A percentile compares a stretch with the other conserved stretches of the same genome.
These are phyloP conservation scores for Propithecus deckenii DNA, from an alignment of 2,797 vertebrate species.

Conservation along the genomic window DNA sequence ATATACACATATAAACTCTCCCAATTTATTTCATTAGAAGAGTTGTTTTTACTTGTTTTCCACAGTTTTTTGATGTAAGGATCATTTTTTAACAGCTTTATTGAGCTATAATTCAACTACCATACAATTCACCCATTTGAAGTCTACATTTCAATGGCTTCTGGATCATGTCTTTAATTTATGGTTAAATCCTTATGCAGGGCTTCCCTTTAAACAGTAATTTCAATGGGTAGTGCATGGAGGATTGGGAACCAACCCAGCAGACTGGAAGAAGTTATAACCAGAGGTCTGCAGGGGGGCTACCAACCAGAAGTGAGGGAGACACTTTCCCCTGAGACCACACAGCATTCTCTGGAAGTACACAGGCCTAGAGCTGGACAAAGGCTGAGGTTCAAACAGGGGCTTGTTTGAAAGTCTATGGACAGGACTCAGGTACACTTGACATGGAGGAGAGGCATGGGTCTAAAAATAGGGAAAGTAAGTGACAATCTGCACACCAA, in stretches of 20 bases:
- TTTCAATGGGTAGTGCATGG: not conserved
- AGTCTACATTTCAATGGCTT: not conserved
- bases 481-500: not conserved
- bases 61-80: not conserved
- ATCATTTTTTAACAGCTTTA: conserved; percentile 16
- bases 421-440: not conserved
- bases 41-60: not conserved
- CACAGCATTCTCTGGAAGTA: not conserved
- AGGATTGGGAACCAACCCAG: not conserved
- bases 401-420: not conserved
- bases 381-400: not conserved
- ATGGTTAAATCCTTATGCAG: not conserved
- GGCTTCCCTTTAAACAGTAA: not conserved
- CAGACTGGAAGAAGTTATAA: not conserved
- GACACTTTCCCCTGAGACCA: not conserved
- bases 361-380: not conserved
- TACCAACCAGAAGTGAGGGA: too few relatives aligned
- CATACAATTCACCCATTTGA: not conserved
- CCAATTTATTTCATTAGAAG: not conserved
- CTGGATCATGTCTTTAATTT: not conserved
- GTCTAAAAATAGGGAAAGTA: not conserved
- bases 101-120: not conserved
- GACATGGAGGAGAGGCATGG: fast-evolving
- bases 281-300: not conserved
- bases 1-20: not conserved